Percentiles rank a stretch among this genome's conserved stretches.
Evolutionary conservation across 2,797 vertebrate genomes (phyloP).

Genomic region (Channa striata): DNA sequence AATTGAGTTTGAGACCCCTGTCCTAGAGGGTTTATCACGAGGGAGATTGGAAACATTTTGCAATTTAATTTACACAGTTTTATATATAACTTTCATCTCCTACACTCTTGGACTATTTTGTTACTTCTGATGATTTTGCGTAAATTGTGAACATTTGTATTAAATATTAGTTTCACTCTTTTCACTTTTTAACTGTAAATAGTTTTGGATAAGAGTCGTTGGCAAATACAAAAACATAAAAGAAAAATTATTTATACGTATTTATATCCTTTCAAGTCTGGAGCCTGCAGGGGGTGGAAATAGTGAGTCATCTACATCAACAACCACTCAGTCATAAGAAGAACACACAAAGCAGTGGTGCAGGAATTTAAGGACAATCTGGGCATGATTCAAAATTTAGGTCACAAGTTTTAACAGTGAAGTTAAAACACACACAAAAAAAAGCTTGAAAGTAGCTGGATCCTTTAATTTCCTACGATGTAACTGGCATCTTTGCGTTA

Average conservation of each 20-base stretch:
- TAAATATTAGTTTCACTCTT: too few relatives aligned
- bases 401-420: constrained; percentile 14
- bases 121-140: too few relatives aligned
- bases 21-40: too few relatives aligned
- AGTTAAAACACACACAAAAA: constrained; percentile 16
- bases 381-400: not conserved
- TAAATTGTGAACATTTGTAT: too few relatives aligned
- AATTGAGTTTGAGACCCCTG: too few relatives aligned
- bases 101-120: too few relatives aligned
- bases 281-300: constrained; percentile 15
- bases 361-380: constrained; percentile 9
- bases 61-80: too few relatives aligned
- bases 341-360: constrained; percentile 7
- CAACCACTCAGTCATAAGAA: constrained; percentile 1
- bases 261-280: not conserved
- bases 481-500: too few relatives aligned
- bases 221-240: not conserved
- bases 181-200: too few relatives aligned
- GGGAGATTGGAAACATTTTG: too few relatives aligned
- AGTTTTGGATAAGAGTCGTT: too few relatives aligned
- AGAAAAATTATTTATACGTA: constrained; percentile 4
- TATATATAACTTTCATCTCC: too few relatives aligned
- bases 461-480: not conserved
- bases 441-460: not conserved
- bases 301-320: constrained; percentile 1